These are phyloP conservation scores for Pygocentrus nattereri DNA, from an alignment of 2,797 vertebrate genomes.

Conservation along the genomic window DNA sequence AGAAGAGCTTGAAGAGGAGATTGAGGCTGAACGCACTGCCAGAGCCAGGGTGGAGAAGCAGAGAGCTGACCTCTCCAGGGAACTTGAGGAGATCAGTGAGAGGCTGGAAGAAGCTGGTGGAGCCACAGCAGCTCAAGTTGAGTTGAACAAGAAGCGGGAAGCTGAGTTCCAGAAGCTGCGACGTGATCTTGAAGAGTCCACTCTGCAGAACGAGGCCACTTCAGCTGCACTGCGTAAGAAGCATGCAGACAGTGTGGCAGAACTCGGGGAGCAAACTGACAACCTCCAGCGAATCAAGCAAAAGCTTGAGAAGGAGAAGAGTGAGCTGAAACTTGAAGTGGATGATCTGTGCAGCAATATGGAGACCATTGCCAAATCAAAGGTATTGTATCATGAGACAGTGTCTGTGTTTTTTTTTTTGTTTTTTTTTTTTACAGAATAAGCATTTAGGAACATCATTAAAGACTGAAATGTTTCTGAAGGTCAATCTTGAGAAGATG, in stretches of 20 bases:
- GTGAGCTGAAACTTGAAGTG: conserved; percentile 81
- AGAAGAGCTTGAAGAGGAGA: conserved; percentile 90
- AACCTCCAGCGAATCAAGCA: conserved; percentile 81
- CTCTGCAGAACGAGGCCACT: conserved; percentile 77
- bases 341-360: conserved; percentile 72
- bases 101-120: conserved; percentile 87
- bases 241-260: conserved; percentile 75
- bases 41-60: conserved; percentile 87
- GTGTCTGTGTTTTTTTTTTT: background rate
- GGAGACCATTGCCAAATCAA: conserved; percentile 31
- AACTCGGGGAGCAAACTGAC: conserved; percentile 80
- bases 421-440: background rate
- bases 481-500: conserved; percentile 78
- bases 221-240: conserved; percentile 74
- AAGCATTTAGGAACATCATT: background rate
- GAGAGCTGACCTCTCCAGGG: conserved; percentile 81
- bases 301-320: conserved; percentile 84
- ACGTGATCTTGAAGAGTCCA: conserved; percentile 77
- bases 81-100: conserved; percentile 91
- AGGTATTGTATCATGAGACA: conserved; percentile 1
- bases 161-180: conserved; percentile 80
- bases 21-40: conserved; percentile 82
- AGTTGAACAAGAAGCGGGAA: conserved; percentile 81
- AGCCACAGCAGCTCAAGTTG: conserved; percentile 77
- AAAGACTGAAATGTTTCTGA: conserved; percentile 54